phyloP scores from a whole-genome alignment of 2,113 vertebrate genomes.

The Calypte anna region DNA sequence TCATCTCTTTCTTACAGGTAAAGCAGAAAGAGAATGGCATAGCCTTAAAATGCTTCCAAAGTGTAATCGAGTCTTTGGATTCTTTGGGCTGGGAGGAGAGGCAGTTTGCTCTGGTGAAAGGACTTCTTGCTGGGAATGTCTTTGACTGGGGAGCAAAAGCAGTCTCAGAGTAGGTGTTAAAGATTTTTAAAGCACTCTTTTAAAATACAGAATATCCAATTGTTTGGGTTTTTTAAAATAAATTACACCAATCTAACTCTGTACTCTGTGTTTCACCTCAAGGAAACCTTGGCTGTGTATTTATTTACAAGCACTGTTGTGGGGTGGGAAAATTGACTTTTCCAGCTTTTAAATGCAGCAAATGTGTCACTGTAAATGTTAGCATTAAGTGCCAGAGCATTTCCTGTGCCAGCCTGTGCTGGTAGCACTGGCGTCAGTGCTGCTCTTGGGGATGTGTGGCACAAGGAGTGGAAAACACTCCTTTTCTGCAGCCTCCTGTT shows the following conservation, averaged over 20 bases:
- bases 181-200: neutral
- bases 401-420: neutral
- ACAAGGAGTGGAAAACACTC: accelerated
- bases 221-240: neutral
- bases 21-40: slow-evolving; percentile 94
- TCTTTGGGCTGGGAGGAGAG: slow-evolving; percentile 90
- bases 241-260: neutral
- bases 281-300: neutral
- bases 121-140: slow-evolving; percentile 95
- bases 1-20: slow-evolving; percentile 77
- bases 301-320: neutral
- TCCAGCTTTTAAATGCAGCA: neutral
- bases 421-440: neutral
- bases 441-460: neutral
- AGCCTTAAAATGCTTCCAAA: slow-evolving; percentile 89
- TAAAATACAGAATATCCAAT: neutral
- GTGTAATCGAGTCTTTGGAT: slow-evolving; percentile 86
- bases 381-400: neutral
- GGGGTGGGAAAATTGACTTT: neutral
- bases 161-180: slow-evolving; percentile 91
- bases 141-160: slow-evolving; percentile 99
- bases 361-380: neutral
- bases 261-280: neutral
- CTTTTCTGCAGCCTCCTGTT: neutral
- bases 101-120: slow-evolving; percentile 93